Evolutionary conservation across 2,888 invertebrate species (phyloP).

Genomic region (Parnassius smintheus): DNA sequence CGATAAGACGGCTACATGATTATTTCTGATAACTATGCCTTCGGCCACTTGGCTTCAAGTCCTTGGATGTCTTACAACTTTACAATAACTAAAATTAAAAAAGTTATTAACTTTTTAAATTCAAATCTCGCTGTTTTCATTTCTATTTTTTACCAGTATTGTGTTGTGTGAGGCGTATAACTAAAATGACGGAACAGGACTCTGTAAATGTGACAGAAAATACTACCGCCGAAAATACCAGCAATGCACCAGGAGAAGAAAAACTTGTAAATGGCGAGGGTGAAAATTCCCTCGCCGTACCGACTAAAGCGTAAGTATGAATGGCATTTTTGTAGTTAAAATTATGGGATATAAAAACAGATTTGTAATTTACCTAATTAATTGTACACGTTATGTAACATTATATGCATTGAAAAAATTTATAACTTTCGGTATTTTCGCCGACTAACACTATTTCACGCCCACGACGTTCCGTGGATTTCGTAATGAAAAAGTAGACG

Average conservation of each 20-base stretch:
- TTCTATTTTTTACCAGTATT: slow-evolving; percentile 6
- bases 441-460: no score
- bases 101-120: slow-evolving; percentile 24
- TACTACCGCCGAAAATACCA: slow-evolving; percentile 12
- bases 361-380: no score
- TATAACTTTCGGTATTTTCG: no score
- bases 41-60: slow-evolving; percentile 58
- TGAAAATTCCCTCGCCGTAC: slow-evolving; percentile 25
- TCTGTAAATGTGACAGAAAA: slow-evolving; percentile 57
- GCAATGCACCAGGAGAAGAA: slow-evolving; percentile 3
- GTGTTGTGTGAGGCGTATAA: slow-evolving; percentile 17
- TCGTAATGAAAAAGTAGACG: no score
- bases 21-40: slow-evolving; percentile 55
- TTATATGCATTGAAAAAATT: no score
- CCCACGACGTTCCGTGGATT: no score
- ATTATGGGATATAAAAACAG: no score
- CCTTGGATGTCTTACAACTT: slow-evolving; percentile 46
- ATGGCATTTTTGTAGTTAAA: background rate
- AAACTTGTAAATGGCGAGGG: slow-evolving; percentile 29
- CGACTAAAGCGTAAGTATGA: slow-evolving; percentile 16
- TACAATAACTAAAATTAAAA: slow-evolving; percentile 21
- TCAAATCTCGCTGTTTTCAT: background rate
- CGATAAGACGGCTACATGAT: slow-evolving; percentile 61
- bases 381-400: no score
- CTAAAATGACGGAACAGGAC: slow-evolving; percentile 57